These are phyloP conservation scores for Mirza zaza DNA, from an alignment of 2,113 vertebrate species.

Conservation along the genomic window DNA sequence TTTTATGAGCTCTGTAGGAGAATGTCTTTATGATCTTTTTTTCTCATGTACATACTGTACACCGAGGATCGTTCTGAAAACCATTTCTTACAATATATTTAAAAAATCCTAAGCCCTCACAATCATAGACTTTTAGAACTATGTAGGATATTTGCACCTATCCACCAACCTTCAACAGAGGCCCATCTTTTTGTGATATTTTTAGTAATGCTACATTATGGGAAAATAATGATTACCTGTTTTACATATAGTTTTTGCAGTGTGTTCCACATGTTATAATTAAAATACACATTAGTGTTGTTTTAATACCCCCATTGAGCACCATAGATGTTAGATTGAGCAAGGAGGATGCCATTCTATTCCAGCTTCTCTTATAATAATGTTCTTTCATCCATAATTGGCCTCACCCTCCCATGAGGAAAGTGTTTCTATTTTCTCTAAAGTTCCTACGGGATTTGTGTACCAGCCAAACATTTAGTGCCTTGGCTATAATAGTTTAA, in stretches of 20 bases:
- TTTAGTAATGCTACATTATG: not conserved
- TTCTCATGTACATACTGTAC: not conserved
- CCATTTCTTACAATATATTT: not conserved
- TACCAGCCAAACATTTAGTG: not conserved
- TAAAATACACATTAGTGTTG: not conserved
- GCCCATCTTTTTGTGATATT: not conserved
- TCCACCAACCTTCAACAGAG: not conserved
- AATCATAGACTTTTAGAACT: not conserved
- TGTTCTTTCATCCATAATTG: not conserved
- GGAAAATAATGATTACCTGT: not conserved
- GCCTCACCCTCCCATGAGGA: not conserved
- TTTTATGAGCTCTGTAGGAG: conserved; percentile 26
- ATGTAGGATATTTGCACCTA: not conserved
- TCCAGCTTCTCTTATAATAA: not conserved
- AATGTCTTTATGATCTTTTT: conserved; percentile 24
- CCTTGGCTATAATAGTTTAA: not conserved
- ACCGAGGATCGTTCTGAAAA: conserved; percentile 9
- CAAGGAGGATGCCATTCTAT: not conserved
- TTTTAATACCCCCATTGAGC: not conserved
- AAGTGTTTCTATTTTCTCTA: not conserved
- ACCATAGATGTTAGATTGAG: not conserved
- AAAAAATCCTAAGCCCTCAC: not conserved
- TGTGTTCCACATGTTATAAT: not conserved
- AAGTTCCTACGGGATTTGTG: not conserved
- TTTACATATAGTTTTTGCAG: not conserved